Conservation (phyloP, 2,888 invertebrate species). For the Schizotus pectinicornis region DNA sequence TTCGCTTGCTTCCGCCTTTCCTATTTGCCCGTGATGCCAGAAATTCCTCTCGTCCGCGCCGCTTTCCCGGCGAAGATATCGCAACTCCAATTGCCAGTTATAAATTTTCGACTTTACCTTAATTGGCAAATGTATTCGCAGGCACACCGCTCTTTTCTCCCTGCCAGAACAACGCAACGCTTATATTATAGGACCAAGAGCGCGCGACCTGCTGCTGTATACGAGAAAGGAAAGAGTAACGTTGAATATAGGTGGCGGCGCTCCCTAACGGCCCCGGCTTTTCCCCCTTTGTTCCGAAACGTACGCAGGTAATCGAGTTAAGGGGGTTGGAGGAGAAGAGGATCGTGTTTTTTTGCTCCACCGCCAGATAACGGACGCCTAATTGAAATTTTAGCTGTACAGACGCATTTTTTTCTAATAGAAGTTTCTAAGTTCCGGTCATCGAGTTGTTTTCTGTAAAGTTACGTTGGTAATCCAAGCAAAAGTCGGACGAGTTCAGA, state of each 20-base stretch:
- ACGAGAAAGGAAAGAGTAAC: background rate
- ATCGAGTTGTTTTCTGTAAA: no score
- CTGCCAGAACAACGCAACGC: slow-evolving; percentile 28
- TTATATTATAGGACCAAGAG: slow-evolving; percentile 36
- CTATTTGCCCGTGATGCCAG: slow-evolving; percentile 6
- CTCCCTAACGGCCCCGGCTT: background rate
- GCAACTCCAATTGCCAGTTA: slow-evolving; percentile 42
- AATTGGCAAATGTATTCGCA: slow-evolving; percentile 50
- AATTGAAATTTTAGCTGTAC: no score
- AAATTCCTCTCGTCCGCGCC: slow-evolving; percentile 8
- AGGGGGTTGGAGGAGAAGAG: no score
- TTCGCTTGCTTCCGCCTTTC: background rate
- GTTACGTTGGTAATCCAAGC: no score
- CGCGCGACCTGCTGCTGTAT: slow-evolving; percentile 26
- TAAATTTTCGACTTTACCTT: slow-evolving; percentile 50
- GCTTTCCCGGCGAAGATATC: slow-evolving; percentile 11
- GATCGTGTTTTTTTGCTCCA: no score
- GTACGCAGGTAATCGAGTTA: background rate
- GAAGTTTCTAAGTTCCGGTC: no score
- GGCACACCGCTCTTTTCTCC: slow-evolving; percentile 46
- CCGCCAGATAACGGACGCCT: no score
- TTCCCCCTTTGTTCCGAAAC: slow-evolving; percentile 4
- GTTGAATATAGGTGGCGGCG: background rate
- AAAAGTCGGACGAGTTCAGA: no score
- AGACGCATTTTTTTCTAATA: no score